Evolutionary conservation across 2,797 vertebrate genomes (phyloP), one percentile per base, ranked within the genome.

Genomic region (Phylloscopus collybita): DNA sequence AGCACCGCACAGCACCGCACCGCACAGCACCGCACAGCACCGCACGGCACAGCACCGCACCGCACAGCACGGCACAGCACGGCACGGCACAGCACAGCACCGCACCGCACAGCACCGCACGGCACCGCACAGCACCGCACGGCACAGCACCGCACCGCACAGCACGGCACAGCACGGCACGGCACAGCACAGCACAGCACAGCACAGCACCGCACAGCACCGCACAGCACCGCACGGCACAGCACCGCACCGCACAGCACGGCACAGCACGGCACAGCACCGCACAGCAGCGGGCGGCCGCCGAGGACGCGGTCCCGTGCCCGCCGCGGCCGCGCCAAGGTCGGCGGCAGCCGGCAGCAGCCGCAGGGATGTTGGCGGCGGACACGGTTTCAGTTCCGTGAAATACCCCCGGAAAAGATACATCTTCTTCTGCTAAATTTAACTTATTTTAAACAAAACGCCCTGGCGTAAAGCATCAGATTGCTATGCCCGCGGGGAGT

Each of bases 371-470:
- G 64, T 0, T 56, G 64, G 30, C 36, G 16, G 34, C 5, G 7
- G 53, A 16, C 30, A 21, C 11, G 11, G 16, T 3, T 60, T 34
- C 72, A 53, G n/a, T 22, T 9, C 36, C 2, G 29, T 2, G 12
- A 26, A 30, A n/a, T 23, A 34, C 17, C 4, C 19, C 36, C 9
- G 10, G 16, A 15, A n/a, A 62, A 75, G 32, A 29, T 0, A 5
- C 7, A 6, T 3, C 26, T n/a, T 29, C 25, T 13, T 18, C 29
- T 9, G 3, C 1, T 8, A 11, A 25, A 10, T 23, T 10, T 56
- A 11, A 7, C 6, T 38, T 12, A 11, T 30, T 27, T 44, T 13
- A 16, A 78, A 73, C 82, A 53, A 85, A 82, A 75, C 32, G 42
- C 61, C 16, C 50, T 32, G 3, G 29, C 2, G 22, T 12, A 15